Percentiles rank a stretch among this genome's conserved stretches.
Evolutionary conservation across 2,888 invertebrate genomes (phyloP).

Genomic region (Drosophila algonquin): DNA sequence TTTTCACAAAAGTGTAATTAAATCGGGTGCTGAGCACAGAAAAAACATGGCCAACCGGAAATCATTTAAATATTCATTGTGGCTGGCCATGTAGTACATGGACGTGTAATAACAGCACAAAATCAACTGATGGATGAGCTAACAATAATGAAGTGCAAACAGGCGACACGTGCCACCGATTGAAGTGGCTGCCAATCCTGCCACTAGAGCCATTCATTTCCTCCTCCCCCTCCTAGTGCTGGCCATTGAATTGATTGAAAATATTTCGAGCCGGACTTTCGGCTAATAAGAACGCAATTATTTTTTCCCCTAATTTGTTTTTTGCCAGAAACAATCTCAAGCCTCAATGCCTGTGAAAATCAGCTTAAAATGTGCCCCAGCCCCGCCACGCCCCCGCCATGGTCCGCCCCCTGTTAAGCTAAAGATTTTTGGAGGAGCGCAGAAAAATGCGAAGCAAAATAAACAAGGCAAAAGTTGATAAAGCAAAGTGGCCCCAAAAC

Average conservation of each 20-base stretch:
- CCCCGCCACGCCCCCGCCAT: background rate
- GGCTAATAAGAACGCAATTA: slow-evolving; percentile 69
- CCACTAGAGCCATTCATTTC: background rate
- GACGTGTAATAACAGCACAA: slow-evolving; percentile 32
- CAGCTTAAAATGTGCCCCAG: slow-evolving; percentile 61
- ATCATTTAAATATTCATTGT: slow-evolving; percentile 51
- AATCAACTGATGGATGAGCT: slow-evolving; percentile 61
- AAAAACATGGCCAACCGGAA: slow-evolving; percentile 39
- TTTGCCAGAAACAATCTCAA: slow-evolving; percentile 2
- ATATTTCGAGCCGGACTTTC: slow-evolving; percentile 46
- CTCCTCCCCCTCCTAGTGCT: slow-evolving; percentile 19
- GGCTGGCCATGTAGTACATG: slow-evolving; percentile 26
- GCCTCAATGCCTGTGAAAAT: slow-evolving; percentile 33
- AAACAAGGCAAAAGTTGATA: slow-evolving; percentile 53
- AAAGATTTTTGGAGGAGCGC: slow-evolving; percentile 18
- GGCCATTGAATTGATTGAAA: slow-evolving; percentile 59
- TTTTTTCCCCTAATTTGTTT: slow-evolving; percentile 69
- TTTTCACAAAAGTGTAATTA: slow-evolving; percentile 67
- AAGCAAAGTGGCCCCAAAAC: slow-evolving; percentile 51
- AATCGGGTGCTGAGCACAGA: slow-evolving; percentile 43
- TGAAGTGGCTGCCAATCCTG: background rate
- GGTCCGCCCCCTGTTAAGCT: slow-evolving; percentile 2
- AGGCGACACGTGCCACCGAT: slow-evolving; percentile 40
- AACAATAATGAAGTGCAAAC: slow-evolving; percentile 59
- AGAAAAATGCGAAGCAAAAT: slow-evolving; percentile 40